These are phyloP conservation scores for Isichthys henryi DNA, from an alignment of 2,113 vertebrate genomes.

Conservation along the genomic window DNA sequence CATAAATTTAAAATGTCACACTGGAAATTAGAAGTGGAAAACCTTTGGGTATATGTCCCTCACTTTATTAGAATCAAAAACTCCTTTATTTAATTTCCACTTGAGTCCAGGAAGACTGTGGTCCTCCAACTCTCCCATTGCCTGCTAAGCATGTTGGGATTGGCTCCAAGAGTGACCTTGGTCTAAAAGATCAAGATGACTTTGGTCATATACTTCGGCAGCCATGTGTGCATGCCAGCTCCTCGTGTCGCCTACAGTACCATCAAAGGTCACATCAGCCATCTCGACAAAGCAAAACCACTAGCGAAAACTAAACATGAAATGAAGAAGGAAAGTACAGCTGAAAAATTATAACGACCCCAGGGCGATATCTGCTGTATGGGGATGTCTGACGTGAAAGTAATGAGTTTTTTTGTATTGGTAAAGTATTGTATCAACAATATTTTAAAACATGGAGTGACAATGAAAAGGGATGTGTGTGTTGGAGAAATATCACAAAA, in stretches of 20 bases:
- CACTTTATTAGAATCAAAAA: background rate
- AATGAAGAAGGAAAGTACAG: constrained; percentile 46
- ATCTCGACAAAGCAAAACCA: constrained; percentile 23
- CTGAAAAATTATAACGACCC: constrained; percentile 39
- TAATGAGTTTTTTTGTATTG: background rate
- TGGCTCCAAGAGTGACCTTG: constrained; percentile 29
- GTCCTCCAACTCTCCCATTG: background rate
- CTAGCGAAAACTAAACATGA: constrained; percentile 56
- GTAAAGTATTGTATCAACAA: background rate
- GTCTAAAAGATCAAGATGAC: no score
- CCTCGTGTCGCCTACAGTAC: constrained; percentile 23
- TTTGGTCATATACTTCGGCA: no score
- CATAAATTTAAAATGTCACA: background rate
- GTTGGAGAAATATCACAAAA: background rate
- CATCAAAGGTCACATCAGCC: constrained; percentile 29
- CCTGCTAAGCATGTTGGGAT: background rate
- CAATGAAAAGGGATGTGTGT: background rate
- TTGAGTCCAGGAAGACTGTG: background rate
- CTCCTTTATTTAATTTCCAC: background rate
- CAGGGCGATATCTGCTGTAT: constrained; percentile 27
- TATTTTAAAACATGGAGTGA: background rate
- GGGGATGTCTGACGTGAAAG: background rate
- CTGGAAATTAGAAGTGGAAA: background rate
- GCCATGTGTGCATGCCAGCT: no score
- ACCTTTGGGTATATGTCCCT: background rate